phyloP scores from a whole-genome alignment of 1,140 invertebrate species.

The Brachystomella parvula region DNA sequence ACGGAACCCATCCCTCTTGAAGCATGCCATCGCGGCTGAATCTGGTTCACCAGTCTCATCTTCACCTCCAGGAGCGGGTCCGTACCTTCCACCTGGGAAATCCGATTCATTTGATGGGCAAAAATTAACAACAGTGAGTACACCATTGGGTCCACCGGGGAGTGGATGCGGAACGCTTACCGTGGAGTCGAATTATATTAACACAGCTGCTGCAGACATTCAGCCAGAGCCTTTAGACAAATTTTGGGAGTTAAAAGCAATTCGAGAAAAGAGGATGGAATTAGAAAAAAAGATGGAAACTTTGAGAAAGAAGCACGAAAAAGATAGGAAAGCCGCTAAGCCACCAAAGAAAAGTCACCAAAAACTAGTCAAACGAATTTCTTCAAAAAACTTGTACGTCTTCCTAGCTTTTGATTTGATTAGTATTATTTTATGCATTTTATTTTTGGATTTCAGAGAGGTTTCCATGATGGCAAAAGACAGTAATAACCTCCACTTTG shows the following conservation, averaged over 20 bases:
- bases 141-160: conserved; percentile 12
- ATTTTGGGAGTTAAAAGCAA: conserved; percentile 68
- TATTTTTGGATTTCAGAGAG: conserved; percentile 29
- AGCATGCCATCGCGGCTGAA: not conserved
- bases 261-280: conserved; percentile 71
- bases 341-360: conserved; percentile 62
- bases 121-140: conserved; percentile 17
- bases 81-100: conserved; percentile 6
- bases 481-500: conserved; percentile 57
- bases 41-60: conserved; percentile 1
- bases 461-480: conserved; percentile 40
- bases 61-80: conserved; percentile 5
- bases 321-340: conserved; percentile 51
- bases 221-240: conserved; percentile 69
- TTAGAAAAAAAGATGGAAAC: conserved; percentile 79
- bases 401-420: not conserved
- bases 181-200: conserved; percentile 32
- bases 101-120: conserved; percentile 37
- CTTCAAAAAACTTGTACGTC: conserved; percentile 71
- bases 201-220: conserved; percentile 48
- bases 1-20: not conserved
- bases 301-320: conserved; percentile 76
- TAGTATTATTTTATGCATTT: conserved; percentile 8
- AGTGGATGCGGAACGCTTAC: conserved; percentile 27
- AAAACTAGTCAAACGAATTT: conserved; percentile 66